Evolutionary conservation across 2,113 vertebrate species (phyloP).

Genomic region (Mesocricetus auratus): DNA sequence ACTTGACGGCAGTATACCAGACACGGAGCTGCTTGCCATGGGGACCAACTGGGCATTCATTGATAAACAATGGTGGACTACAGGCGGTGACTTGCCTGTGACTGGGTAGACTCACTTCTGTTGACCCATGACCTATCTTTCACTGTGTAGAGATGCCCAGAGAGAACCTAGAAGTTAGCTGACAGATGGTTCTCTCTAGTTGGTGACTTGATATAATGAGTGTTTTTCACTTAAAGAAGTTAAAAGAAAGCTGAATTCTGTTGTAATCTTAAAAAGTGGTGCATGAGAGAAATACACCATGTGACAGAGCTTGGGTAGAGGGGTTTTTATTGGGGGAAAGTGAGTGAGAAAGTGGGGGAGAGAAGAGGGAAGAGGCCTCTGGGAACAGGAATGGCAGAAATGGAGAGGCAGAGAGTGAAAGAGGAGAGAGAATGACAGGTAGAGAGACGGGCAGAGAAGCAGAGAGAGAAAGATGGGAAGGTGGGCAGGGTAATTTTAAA

Average conservation of each 20-base stretch:
- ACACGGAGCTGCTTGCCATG: not conserved
- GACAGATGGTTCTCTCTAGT: not conserved
- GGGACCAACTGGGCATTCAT: not conserved
- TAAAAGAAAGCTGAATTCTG: not conserved
- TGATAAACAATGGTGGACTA: not conserved
- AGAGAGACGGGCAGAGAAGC: too few relatives aligned
- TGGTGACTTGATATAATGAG: not conserved
- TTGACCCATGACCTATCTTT: accelerated
- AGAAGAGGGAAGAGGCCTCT: too few relatives aligned
- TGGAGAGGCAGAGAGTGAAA: too few relatives aligned
- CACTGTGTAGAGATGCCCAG: not conserved
- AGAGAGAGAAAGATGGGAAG: too few relatives aligned
- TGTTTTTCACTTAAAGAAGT: not conserved
- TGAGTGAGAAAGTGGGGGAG: too few relatives aligned
- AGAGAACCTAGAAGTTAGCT: not conserved
- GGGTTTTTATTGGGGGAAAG: too few relatives aligned
- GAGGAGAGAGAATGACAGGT: too few relatives aligned
- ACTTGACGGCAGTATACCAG: not conserved
- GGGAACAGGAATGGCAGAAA: too few relatives aligned
- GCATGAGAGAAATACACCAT: too few relatives aligned
- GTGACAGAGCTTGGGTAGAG: too few relatives aligned
- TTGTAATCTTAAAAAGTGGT: too few relatives aligned
- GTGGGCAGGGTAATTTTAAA: too few relatives aligned
- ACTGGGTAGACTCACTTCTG: accelerated
- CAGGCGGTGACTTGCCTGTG: not conserved